A percentile compares a stretch with the other conserved stretches of the same genome.
These are phyloP conservation scores for Halictus quadricinctus DNA, from an alignment of 2,888 invertebrate species.

Conservation along the genomic window DNA sequence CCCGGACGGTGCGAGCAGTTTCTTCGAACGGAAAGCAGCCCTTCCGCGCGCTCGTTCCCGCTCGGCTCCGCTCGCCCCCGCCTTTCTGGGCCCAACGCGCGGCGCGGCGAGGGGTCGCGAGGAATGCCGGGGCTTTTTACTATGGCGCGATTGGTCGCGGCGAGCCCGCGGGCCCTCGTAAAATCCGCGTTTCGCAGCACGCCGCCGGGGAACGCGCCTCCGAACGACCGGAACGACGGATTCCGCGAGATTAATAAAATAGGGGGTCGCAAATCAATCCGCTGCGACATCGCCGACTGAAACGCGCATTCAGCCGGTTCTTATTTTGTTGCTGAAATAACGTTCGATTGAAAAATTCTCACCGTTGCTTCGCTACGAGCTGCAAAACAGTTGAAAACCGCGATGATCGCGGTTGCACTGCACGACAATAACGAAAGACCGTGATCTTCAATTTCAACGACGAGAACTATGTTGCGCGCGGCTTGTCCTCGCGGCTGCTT, in stretches of 20 bases:
- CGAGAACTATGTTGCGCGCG: too few relatives aligned
- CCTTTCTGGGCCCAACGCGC: not conserved
- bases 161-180: constrained; percentile 38
- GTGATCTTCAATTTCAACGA: too few relatives aligned
- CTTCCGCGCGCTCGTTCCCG: constrained; percentile 14
- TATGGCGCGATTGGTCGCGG: constrained; percentile 39
- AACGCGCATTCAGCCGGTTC: rapidly evolving
- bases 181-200: constrained; percentile 45
- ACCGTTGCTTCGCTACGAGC: too few relatives aligned
- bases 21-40: constrained; percentile 35
- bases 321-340: not conserved
- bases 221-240: not conserved
- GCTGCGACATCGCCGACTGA: not conserved
- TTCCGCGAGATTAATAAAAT: constrained; percentile 3
- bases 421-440: too few relatives aligned
- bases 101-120: constrained; percentile 20
- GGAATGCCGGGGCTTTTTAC: constrained; percentile 52
- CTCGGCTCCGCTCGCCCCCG: not conserved
- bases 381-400: too few relatives aligned
- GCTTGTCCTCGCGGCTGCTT: not conserved
- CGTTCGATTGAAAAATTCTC: too few relatives aligned
- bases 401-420: too few relatives aligned
- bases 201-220: not conserved
- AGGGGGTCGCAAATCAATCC: constrained; percentile 4
- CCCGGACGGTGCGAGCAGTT: constrained; percentile 5